Evolutionary conservation across 2,797 vertebrate genomes (phyloP).

Genomic region (Carcharodon carcharias): DNA sequence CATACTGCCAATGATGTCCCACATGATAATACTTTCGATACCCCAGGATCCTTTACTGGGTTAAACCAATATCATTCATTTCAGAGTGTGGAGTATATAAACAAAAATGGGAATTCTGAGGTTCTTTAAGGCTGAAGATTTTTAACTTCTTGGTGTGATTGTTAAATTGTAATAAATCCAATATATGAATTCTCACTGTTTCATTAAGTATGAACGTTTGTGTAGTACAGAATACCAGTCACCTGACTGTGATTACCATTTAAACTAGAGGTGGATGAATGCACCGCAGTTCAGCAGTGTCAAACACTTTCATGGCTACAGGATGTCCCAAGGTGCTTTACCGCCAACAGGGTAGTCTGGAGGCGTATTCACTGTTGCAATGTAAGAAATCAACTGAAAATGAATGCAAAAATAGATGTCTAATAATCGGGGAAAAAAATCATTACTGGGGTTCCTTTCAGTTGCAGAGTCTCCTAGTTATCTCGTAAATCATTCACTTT

Average conservation of each 20-base stretch:
- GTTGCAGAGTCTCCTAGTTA: neutral
- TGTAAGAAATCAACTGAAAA: neutral
- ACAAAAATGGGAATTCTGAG: neutral
- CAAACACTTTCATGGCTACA: neutral
- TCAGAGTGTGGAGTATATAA: neutral
- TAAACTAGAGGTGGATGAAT: neutral
- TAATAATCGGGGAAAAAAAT: neutral
- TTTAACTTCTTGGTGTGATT: neutral
- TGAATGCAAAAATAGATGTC: neutral
- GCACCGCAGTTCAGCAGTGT: neutral
- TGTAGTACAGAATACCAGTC: neutral
- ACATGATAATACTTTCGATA: neutral
- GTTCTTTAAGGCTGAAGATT: neutral
- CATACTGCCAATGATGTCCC: neutral
- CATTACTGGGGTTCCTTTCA: neutral
- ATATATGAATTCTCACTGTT: neutral
- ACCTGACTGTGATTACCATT: neutral
- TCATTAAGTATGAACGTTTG: neutral
- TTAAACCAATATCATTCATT: neutral
- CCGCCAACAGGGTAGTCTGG: neutral
- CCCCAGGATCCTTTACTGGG: neutral
- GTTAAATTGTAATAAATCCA: neutral
- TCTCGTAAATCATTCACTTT: neutral
- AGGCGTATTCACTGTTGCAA: neutral
- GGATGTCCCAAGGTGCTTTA: neutral